Evolutionary conservation across 2,113 vertebrate species (phyloP).

Genomic region (Uropsilus gracilis): DNA sequence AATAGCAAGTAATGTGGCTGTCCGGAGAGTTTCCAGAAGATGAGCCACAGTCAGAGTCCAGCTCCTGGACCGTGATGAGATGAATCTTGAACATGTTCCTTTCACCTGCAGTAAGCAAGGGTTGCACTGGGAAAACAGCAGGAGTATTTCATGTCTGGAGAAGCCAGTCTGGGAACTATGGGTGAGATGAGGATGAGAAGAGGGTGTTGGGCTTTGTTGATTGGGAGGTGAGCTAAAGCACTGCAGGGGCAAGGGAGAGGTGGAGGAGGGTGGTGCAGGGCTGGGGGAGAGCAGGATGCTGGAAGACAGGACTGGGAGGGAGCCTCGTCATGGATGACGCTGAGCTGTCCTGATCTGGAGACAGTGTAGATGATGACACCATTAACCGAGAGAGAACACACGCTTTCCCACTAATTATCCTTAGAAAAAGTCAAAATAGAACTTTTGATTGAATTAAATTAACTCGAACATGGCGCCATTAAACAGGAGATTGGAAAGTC

Average conservation of each 20-base stretch:
- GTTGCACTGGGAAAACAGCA: not conserved
- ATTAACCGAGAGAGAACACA: slow-evolving; percentile 26
- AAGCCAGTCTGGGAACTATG: too few relatives aligned
- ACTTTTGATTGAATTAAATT: slow-evolving; percentile 78
- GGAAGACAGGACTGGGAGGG: not conserved
- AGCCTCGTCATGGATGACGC: fast-evolving
- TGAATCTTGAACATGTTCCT: not conserved
- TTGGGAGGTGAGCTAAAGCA: not conserved
- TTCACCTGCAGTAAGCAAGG: not conserved
- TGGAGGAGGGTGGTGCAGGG: fast-evolving
- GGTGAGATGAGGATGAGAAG: not conserved
- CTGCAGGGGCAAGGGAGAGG: fast-evolving
- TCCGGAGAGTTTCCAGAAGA: not conserved
- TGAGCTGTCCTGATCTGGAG: not conserved
- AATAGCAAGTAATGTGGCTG: not conserved
- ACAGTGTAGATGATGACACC: not conserved
- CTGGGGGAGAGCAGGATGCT: fast-evolving
- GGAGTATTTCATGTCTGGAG: not conserved
- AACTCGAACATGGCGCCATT: slow-evolving; percentile 64
- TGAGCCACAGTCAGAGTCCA: not conserved
- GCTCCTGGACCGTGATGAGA: not conserved
- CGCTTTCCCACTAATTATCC: slow-evolving; percentile 47
- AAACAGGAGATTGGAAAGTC: slow-evolving; percentile 70
- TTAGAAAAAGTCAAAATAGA: slow-evolving; percentile 77
- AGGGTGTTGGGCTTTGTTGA: not conserved